Evolutionary conservation across 2,113 vertebrate species (phyloP).

Genomic region (Connochaetes taurinus): DNA sequence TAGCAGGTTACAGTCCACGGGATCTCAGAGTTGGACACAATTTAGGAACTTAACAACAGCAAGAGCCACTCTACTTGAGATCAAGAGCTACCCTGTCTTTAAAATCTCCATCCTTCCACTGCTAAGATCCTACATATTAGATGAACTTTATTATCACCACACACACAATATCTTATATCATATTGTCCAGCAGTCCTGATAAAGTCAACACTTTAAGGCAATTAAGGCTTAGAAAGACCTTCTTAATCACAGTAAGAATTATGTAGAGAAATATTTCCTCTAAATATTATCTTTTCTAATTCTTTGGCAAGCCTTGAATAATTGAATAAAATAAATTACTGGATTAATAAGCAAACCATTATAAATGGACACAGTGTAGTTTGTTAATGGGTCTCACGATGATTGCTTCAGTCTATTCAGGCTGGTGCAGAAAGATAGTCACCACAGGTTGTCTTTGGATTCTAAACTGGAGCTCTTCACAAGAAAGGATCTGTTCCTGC

Average conservation of each 20-base stretch:
- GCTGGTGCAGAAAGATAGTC: neutral
- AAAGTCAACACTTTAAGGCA: neutral
- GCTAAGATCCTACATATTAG: neutral
- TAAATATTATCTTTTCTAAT: neutral
- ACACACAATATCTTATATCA: neutral
- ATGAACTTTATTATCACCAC: neutral
- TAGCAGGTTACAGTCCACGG: neutral
- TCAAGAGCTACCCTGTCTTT: neutral
- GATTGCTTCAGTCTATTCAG: neutral
- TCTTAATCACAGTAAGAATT: neutral
- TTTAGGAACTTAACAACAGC: neutral
- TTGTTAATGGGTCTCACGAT: neutral
- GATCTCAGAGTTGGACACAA: neutral
- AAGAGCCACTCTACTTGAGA: neutral
- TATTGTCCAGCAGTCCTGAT: neutral
- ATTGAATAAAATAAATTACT: neutral
- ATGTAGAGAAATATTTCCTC: neutral
- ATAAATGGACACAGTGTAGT: neutral
- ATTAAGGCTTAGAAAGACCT: neutral
- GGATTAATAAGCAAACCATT: neutral
- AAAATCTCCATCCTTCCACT: neutral
- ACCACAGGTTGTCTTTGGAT: neutral
- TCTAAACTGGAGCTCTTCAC: neutral
- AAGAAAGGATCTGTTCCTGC: neutral
- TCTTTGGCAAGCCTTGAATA: neutral